A percentile compares a stretch with the other conserved stretches of the same genome.
phyloP scores from a whole-genome alignment of 2,797 vertebrate genomes.

The Sebastes dallii region DNA sequence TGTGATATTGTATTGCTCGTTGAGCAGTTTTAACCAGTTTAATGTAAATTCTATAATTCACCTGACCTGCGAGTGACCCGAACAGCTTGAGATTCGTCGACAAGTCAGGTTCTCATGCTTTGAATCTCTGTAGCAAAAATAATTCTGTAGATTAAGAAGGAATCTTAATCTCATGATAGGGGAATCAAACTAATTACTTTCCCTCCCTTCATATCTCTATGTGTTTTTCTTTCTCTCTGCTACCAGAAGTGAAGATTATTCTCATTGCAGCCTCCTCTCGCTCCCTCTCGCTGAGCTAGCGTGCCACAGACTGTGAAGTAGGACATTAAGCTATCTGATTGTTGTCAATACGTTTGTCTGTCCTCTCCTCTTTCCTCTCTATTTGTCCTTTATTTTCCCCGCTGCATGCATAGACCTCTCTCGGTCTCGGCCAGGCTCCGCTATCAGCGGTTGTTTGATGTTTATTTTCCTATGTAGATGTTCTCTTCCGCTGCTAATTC shows the following conservation, averaged over 20 bases:
- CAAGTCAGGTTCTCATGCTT: conserved; percentile 53
- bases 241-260: conserved; percentile 8
- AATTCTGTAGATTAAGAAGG: conserved; percentile 40
- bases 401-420: background rate
- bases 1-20: background rate
- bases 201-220: background rate
- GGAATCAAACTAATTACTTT: conserved; percentile 56
- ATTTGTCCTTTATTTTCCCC: background rate
- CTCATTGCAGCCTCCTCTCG: background rate
- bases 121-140: conserved; percentile 12
- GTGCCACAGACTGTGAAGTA: conserved; percentile 4
- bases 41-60: conserved; percentile 3
- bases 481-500: background rate
- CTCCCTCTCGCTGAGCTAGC: conserved; percentile 5
- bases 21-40: background rate
- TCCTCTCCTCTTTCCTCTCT: background rate
- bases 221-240: conserved; percentile 6
- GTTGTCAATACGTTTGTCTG: conserved; percentile 11
- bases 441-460: background rate
- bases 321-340: conserved; percentile 25
- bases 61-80: conserved; percentile 16
- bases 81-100: conserved; percentile 36
- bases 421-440: background rate
- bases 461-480: background rate
- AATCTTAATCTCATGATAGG: conserved; percentile 43